Evolutionary conservation across 2,113 vertebrate genomes (phyloP).

Genomic region (Hydrochoerus hydrochaeris): DNA sequence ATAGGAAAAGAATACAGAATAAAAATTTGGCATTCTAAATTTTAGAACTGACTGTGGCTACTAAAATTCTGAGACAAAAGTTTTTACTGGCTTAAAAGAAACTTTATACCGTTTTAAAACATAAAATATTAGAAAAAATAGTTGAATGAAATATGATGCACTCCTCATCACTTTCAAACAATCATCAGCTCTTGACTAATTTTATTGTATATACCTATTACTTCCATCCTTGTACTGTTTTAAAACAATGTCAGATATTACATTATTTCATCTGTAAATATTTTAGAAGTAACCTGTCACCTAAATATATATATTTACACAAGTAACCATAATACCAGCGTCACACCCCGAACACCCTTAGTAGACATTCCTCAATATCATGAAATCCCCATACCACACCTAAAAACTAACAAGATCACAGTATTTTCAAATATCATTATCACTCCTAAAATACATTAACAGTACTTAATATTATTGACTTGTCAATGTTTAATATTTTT

Average conservation of each 20-base stretch:
- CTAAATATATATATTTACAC: neutral
- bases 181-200: neutral
- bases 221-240: constrained; percentile 11
- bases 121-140: constrained; percentile 6
- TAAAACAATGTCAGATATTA: neutral
- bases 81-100: neutral
- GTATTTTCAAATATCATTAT: neutral
- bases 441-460: neutral
- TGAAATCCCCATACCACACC: neutral
- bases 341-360: neutral
- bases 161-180: neutral
- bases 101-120: neutral
- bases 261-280: constrained; percentile 29
- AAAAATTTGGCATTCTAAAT: constrained; percentile 16
- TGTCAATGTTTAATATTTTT: neutral
- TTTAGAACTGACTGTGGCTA: constrained; percentile 3
- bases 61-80: neutral
- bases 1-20: constrained; percentile 20
- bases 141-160: neutral
- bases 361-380: neutral
- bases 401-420: neutral
- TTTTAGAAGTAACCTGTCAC: neutral
- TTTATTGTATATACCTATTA: neutral
- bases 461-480: neutral
- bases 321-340: neutral